A percentile compares a stretch with the other conserved stretches of the same genome.
These are phyloP conservation scores for Lydus trimaculatus DNA, from an alignment of 2,888 invertebrate species.

Conservation along the genomic window DNA sequence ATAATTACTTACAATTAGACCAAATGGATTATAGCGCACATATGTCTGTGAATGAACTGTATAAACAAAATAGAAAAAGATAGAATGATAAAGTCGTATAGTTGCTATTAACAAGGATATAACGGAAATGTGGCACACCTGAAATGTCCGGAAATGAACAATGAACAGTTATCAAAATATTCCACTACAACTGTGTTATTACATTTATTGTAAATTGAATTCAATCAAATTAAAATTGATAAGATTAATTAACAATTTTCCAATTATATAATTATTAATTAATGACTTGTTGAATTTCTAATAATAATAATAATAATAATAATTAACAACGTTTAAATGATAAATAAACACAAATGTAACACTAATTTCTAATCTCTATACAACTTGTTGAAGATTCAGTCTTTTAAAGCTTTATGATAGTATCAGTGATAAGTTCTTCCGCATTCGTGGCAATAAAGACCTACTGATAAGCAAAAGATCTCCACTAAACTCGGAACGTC, in stretches of 20 bases:
- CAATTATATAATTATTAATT: background rate
- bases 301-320: too few relatives aligned
- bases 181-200: background rate
- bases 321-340: background rate
- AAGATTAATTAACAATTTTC: background rate
- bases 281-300: background rate
- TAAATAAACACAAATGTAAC: background rate
- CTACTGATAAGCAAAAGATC: background rate
- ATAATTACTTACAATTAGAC: too few relatives aligned
- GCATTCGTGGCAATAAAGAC: background rate
- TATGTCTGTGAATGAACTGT: background rate
- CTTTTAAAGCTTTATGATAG: background rate
- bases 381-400: background rate
- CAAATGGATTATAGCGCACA: background rate
- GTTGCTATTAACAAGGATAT: background rate
- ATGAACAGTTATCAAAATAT: background rate
- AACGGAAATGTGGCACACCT: constrained; percentile 6
- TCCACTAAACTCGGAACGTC: background rate
- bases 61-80: background rate
- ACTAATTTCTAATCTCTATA: background rate
- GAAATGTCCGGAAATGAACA: constrained; percentile 6
- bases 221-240: background rate
- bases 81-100: background rate
- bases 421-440: constrained; percentile 2
- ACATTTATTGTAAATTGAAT: background rate